Base-by-base conservation (phyloP, 1,140 invertebrate genomes). In the Leptopilina boulardi region DNA sequence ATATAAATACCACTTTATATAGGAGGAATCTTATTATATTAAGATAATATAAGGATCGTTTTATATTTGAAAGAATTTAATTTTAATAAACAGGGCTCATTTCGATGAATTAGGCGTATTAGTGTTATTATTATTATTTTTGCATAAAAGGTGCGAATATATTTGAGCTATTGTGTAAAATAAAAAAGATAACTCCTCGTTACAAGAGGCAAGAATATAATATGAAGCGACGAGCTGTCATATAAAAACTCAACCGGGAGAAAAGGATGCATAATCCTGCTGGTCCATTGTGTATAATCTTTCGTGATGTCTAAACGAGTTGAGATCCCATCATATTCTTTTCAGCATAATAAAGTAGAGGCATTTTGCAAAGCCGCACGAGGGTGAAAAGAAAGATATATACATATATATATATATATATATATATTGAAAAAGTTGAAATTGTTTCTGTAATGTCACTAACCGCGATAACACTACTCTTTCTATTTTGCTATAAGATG, bases 401-500 rank as follows among this genome's bases (percentile, higher is more conserved):
- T n/a, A n/a, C n/a, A n/a, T n/a, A n/a, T n/a, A n/a, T n/a, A n/a
- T n/a, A n/a, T n/a, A n/a, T n/a, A n/a, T n/a, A n/a, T n/a, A n/a
- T n/a, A n/a, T n/a, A n/a, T n/a, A 66, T 66, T 66, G 56, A 66
- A 66, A 66, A 66, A 66, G 56, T 66, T 66, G 13, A 66, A 66
- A 66, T 66, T 66, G 21, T 66, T 66, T 66, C 21, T 66, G 23
- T 30, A 66, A 66, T 66, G 21, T 66, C 56, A 10, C 13, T 13
- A 51, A 23, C 54, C 19, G 23, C 54, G 54, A 26, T 66, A 26
- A 66, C 21, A 26, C 9, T 23, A 26, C 9, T 23, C 34, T 59
- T 23, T 23, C 21, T 9, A 6, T 59, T 23, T 59, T 23, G 54
- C 21, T 21, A 59, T 2, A 51, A 13, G 3, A n/a, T n/a, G 5